phyloP scores from a whole-genome alignment of 2,888 invertebrate genomes.

The Platynereis dumerilii region DNA sequence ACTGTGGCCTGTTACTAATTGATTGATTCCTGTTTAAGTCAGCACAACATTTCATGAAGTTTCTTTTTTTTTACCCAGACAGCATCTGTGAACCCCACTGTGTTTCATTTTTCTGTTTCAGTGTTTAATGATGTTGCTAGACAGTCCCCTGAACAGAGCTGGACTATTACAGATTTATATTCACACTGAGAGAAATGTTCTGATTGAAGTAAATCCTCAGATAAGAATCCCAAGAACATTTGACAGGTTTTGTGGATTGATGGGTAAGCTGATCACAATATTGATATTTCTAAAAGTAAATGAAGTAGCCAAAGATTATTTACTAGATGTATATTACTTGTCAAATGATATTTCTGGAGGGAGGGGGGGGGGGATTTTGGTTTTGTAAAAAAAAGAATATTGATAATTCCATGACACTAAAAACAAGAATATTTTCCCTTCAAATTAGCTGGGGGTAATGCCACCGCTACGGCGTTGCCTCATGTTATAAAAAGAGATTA shows the following conservation, averaged over 20 bases:
- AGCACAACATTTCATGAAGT: background rate
- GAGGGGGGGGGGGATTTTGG: no score
- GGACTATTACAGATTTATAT: constrained; percentile 95
- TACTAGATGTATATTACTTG: no score
- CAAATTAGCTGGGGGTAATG: no score
- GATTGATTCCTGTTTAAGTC: background rate
- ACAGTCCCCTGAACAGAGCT: constrained; percentile 95
- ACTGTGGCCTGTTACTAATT: background rate
- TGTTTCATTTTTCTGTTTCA: constrained; percentile 40
- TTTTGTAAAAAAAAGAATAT: no score
- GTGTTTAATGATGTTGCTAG: constrained; percentile 95
- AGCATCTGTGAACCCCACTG: background rate
- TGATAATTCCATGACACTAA: no score
- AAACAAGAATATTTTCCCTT: no score
- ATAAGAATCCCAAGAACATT: constrained; percentile 96
- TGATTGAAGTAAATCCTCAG: constrained; percentile 95
- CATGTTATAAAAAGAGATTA: no score
- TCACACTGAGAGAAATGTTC: constrained; percentile 87
- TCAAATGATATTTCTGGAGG: no score
- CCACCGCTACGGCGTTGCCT: no score
- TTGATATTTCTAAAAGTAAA: background rate
- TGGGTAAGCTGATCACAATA: constrained; percentile 72
- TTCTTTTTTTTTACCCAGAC: background rate
- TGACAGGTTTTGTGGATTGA: constrained; percentile 93
- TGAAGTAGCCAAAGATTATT: background rate